Evolutionary conservation across 1,140 invertebrate genomes (phyloP).

Genomic region (Stegodyphus dumicola): DNA sequence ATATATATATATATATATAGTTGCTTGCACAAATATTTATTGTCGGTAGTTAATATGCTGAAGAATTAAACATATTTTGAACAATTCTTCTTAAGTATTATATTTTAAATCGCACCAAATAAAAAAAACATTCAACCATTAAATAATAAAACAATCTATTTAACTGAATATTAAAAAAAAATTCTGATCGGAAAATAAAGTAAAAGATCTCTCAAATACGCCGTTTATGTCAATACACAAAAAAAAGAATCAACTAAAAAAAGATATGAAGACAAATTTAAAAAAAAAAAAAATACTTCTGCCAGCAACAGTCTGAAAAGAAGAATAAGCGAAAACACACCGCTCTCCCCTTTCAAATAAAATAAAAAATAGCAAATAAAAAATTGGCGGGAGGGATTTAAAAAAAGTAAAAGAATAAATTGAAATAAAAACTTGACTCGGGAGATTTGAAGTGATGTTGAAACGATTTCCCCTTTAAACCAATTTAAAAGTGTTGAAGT

Average conservation of each 20-base stretch:
- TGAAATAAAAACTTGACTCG: constrained; percentile 56
- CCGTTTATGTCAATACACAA: no score
- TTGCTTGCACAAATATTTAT: no score
- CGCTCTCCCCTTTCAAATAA: constrained; percentile 19
- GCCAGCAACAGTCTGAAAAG: constrained; percentile 36
- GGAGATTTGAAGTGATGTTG: constrained; percentile 60
- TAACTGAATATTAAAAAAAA: no score
- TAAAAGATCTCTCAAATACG: no score
- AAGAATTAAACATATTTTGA: no score
- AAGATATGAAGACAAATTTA: constrained; percentile 34
- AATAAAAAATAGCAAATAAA: constrained; percentile 21
- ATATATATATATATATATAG: no score
- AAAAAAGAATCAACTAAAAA: constrained; percentile 12
- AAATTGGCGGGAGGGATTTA: constrained; percentile 38
- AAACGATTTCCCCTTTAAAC: constrained; percentile 60
- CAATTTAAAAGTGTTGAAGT: constrained; percentile 61
- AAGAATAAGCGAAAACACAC: constrained; percentile 17
- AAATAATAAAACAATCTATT: background rate
- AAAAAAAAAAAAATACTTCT: constrained; percentile 28
- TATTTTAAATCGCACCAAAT: no score
- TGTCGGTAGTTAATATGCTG: no score
- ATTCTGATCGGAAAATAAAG: no score
- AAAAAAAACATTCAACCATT: background rate
- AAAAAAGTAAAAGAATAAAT: constrained; percentile 43
- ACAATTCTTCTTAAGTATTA: no score